Evolutionary conservation across 2,888 invertebrate genomes (phyloP).

Genomic region (Leptinotarsa juncta): DNA sequence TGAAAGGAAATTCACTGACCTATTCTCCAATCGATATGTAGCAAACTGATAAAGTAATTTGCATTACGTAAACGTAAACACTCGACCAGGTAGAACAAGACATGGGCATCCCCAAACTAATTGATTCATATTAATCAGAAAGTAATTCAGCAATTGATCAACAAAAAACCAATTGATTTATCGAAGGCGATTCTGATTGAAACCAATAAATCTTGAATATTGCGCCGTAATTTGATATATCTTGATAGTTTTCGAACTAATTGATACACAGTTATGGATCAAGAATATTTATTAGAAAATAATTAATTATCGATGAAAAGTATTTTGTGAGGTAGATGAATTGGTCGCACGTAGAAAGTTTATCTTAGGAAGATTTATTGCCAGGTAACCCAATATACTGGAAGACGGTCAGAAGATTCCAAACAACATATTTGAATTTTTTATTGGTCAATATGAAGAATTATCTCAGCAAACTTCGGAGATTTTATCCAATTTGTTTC

Average conservation of each 20-base stretch:
- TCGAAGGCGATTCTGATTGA: conserved; percentile 44
- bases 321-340: conserved; percentile 49
- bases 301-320: conserved; percentile 49
- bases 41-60: conserved; percentile 11
- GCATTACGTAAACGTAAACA: neutral
- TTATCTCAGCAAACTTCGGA: too few relatives aligned
- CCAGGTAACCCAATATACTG: neutral
- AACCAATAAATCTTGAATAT: conserved; percentile 48
- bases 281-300: conserved; percentile 52
- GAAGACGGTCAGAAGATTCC: too few relatives aligned
- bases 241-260: conserved; percentile 48
- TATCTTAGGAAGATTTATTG: conserved; percentile 20
- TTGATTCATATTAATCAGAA: conserved; percentile 20
- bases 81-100: conserved; percentile 10
- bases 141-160: conserved; percentile 10
- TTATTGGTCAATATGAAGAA: too few relatives aligned
- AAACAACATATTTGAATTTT: too few relatives aligned
- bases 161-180: conserved; percentile 45
- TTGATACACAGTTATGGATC: conserved; percentile 51
- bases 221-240: conserved; percentile 43
- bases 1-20: too few relatives aligned
- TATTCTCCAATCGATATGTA: neutral
- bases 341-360: conserved; percentile 45
- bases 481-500: too few relatives aligned
- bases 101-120: conserved; percentile 19